Evolutionary conservation across 2,113 vertebrate genomes (phyloP).

Genomic region (Datnioides undecimradiatus): DNA sequence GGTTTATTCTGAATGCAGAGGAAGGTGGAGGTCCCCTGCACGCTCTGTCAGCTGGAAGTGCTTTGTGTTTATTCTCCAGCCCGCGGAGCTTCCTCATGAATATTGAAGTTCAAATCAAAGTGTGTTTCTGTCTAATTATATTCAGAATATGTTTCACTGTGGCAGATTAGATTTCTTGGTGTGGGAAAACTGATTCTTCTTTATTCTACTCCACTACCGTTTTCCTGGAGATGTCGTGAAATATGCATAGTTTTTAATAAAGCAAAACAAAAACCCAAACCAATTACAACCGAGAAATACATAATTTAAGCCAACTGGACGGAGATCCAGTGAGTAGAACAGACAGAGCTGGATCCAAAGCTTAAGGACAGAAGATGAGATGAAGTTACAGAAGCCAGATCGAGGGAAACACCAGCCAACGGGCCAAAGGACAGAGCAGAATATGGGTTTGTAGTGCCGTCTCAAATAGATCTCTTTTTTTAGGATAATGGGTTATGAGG

Average conservation of each 20-base stretch:
- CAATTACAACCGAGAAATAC: not conserved
- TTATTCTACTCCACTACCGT: not conserved
- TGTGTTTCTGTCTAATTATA: not conserved
- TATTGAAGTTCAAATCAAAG: slow-evolving; percentile 28
- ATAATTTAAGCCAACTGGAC: not conserved
- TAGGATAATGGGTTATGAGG: slow-evolving; percentile 52
- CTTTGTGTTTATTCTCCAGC: slow-evolving; percentile 20
- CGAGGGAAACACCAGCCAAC: not conserved
- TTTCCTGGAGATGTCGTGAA: no score
- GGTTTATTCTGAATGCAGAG: not conserved
- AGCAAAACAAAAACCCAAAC: not conserved
- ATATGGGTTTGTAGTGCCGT: slow-evolving; percentile 23
- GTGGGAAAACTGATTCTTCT: not conserved
- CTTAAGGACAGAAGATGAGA: not conserved
- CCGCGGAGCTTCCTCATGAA: slow-evolving; percentile 35
- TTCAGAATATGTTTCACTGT: not conserved
- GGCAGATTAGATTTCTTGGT: not conserved
- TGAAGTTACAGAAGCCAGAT: not conserved
- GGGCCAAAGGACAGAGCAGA: slow-evolving; percentile 14
- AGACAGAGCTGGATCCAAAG: not conserved
- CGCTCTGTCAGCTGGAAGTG: slow-evolving; percentile 16
- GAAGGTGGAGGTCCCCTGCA: not conserved
- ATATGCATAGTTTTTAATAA: no score
- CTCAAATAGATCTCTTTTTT: slow-evolving; percentile 30
- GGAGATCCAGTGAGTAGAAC: not conserved